Conservation (phyloP, 2,888 invertebrate genomes). For the Heliconius hortense region DNA sequence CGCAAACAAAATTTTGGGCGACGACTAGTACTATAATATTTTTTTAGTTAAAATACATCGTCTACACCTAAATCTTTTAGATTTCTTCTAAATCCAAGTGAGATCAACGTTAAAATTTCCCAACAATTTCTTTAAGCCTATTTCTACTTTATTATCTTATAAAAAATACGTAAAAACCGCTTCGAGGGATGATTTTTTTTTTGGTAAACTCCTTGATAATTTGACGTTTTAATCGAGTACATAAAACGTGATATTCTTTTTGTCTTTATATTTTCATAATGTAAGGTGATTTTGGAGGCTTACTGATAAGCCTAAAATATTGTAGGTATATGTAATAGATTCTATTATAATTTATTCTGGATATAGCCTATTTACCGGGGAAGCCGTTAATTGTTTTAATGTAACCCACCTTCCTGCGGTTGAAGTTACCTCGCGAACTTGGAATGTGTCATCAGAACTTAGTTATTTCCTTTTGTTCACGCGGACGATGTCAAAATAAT, state of each 20-base stretch:
- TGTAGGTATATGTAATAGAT: not conserved
- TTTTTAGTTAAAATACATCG: not conserved
- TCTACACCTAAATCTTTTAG: not conserved
- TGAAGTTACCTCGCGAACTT: too few relatives aligned
- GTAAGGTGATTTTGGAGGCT: not conserved
- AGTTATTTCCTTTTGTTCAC: too few relatives aligned
- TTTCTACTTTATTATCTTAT: conserved; percentile 10
- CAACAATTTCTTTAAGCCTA: conserved; percentile 3
- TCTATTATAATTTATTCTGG: too few relatives aligned
- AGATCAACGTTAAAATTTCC: not conserved
- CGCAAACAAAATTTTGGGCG: too few relatives aligned
- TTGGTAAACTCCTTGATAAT: not conserved
- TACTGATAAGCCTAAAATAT: not conserved
- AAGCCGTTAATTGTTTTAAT: too few relatives aligned
- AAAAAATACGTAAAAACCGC: conserved; percentile 19
- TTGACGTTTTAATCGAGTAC: conserved; percentile 13
- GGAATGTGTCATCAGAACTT: too few relatives aligned
- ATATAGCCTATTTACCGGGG: too few relatives aligned
- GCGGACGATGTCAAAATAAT: too few relatives aligned
- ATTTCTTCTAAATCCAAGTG: not conserved
- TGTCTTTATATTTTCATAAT: not conserved
- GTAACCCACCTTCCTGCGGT: too few relatives aligned
- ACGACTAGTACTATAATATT: too few relatives aligned
- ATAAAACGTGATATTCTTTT: not conserved
- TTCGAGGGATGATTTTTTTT: not conserved